Conservation (phyloP, 2,113 vertebrate species). For the Pungitius pungitius region DNA sequence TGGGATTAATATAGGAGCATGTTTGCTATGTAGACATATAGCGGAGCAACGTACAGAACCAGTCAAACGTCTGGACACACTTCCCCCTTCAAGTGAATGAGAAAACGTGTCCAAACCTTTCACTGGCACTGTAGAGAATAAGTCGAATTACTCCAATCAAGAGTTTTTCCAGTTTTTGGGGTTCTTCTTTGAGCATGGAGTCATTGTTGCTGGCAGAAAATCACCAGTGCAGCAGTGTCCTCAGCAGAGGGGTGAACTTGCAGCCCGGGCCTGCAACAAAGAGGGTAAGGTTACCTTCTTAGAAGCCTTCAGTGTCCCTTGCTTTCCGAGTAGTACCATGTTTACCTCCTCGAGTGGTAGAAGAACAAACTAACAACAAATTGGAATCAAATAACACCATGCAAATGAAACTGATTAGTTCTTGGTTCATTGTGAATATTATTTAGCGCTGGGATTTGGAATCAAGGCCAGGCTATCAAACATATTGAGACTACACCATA, state of each 20-base stretch:
- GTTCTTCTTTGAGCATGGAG: background rate
- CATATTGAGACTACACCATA: background rate
- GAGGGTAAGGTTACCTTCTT: constrained; percentile 66
- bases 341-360: constrained; percentile 10
- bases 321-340: constrained; percentile 56
- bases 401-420: background rate
- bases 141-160: background rate
- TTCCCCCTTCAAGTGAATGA: too few relatives aligned
- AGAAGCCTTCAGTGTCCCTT: constrained; percentile 44
- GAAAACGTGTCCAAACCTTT: too few relatives aligned
- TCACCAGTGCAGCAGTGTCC: constrained; percentile 19
- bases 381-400: constrained; percentile 26
- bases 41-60: too few relatives aligned
- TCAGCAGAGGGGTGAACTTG: constrained; percentile 39
- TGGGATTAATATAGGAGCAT: background rate
- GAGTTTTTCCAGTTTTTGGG: background rate
- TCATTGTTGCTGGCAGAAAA: constrained; percentile 17
- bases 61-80: too few relatives aligned
- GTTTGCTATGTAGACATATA: background rate
- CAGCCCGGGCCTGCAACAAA: constrained; percentile 22
- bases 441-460: background rate
- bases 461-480: background rate
- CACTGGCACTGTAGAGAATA: too few relatives aligned
- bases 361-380: constrained; percentile 21
- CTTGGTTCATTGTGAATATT: background rate